phyloP scores from a whole-genome alignment of 2,888 invertebrate species.

The Zeuzera pyrina region DNA sequence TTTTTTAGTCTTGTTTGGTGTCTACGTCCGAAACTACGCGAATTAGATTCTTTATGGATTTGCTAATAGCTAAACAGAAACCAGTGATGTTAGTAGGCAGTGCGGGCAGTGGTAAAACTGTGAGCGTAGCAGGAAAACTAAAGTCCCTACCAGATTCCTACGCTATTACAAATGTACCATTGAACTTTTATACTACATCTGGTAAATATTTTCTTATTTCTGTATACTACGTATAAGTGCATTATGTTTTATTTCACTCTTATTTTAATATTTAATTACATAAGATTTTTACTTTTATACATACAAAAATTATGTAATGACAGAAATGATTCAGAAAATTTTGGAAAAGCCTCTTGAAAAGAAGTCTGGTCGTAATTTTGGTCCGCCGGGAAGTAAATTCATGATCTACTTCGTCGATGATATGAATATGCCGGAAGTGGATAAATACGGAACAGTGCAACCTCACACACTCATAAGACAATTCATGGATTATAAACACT shows the following conservation, averaged over 20 bases:
- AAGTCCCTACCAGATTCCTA: slow-evolving; percentile 81
- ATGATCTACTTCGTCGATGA: slow-evolving; percentile 97
- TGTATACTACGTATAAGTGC: not conserved
- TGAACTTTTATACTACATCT: slow-evolving; percentile 96
- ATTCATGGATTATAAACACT: slow-evolving; percentile 94
- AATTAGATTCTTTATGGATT: slow-evolving; percentile 89
- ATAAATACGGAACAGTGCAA: slow-evolving; percentile 94
- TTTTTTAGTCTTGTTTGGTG: slow-evolving; percentile 81
- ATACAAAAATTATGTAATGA: too few relatives aligned
- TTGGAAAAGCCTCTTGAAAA: slow-evolving; percentile 95
- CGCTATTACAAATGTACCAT: slow-evolving; percentile 89
- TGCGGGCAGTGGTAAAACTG: slow-evolving; percentile 94
- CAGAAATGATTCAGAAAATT: slow-evolving; percentile 89
- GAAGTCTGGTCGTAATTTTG: slow-evolving; percentile 94
- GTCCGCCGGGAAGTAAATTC: slow-evolving; percentile 92
- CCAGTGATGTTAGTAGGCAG: slow-evolving; percentile 94
- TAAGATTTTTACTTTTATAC: not conserved
- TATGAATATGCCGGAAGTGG: slow-evolving; percentile 98
- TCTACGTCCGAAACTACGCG: slow-evolving; percentile 93
- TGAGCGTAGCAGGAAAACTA: slow-evolving; percentile 90
- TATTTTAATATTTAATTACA: not conserved
- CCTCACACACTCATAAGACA: slow-evolving; percentile 95
- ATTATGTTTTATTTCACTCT: not conserved
- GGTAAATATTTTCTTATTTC: slow-evolving; percentile 41
- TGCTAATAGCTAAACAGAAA: slow-evolving; percentile 82